Conservation (phyloP, 2,888 invertebrate species). For the Cremastinae sp. region DNA sequence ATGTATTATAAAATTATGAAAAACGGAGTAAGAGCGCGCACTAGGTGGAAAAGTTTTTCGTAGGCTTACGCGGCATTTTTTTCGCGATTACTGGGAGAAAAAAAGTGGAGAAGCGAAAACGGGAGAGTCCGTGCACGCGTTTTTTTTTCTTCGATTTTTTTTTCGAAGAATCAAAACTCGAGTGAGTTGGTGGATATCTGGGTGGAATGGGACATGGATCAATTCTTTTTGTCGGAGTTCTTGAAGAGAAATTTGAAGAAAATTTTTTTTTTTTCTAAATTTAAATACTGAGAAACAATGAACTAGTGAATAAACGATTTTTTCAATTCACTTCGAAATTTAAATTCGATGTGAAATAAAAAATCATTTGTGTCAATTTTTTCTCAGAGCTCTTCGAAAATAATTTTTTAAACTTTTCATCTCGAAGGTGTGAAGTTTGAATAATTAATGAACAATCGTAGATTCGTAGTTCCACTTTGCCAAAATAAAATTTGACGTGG, state of each 20-base stretch:
- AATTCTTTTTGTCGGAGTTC: not conserved
- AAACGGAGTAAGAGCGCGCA: slow-evolving; percentile 45
- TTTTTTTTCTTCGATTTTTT: slow-evolving; percentile 19
- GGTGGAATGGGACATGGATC: not conserved
- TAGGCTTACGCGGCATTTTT: slow-evolving; percentile 51
- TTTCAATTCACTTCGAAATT: too few species aligned
- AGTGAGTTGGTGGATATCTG: slow-evolving; percentile 29
- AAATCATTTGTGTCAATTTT: too few species aligned
- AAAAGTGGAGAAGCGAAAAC: slow-evolving; percentile 6
- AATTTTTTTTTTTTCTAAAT: not conserved
- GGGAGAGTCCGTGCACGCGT: slow-evolving; percentile 1
- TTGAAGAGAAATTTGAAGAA: not conserved
- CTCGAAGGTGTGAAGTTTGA: too few species aligned
- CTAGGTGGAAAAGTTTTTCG: slow-evolving; percentile 56
- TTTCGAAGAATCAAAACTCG: slow-evolving; percentile 29
- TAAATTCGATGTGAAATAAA: too few species aligned
- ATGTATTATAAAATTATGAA: too few species aligned
- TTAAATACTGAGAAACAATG: too few species aligned
- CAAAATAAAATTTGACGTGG: too few species aligned
- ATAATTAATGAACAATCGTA: too few species aligned
- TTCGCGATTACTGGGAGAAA: slow-evolving; percentile 21
- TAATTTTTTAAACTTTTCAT: too few species aligned
- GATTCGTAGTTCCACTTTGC: too few species aligned
- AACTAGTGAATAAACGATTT: not conserved
- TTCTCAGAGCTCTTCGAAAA: too few species aligned